Percentiles rank a stretch among this genome's conserved stretches.
Evolutionary conservation across 2,888 invertebrate genomes (phyloP).

Genomic region (Habrosyne pyritoides): DNA sequence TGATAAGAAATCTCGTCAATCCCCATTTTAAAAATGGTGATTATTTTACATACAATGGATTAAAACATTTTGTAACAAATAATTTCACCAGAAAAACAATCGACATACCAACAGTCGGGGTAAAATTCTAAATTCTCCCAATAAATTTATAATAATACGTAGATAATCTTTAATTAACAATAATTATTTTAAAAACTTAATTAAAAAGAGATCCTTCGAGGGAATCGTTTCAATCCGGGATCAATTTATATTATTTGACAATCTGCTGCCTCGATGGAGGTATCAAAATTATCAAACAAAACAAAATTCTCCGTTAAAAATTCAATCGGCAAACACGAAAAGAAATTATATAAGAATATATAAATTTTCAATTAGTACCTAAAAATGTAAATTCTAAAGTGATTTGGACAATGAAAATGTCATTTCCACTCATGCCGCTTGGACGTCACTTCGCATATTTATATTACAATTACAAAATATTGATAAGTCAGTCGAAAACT

Average conservation of each 20-base stretch:
- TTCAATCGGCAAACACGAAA: conserved; percentile 32
- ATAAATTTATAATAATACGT: conserved; percentile 39
- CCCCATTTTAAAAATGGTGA: conserved; percentile 11
- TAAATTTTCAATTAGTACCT: conserved; percentile 26
- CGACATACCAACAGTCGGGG: conserved; percentile 36
- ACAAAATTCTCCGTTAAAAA: conserved; percentile 12
- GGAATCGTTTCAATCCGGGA: conserved; percentile 52
- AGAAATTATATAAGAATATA: conserved; percentile 36
- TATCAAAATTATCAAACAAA: background rate
- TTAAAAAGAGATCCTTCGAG: conserved; percentile 59
- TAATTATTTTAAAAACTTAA: conserved; percentile 58
- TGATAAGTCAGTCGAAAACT: conserved; percentile 73
- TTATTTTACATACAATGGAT: conserved; percentile 13
- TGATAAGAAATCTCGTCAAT: background rate
- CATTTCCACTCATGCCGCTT: conserved; percentile 51
- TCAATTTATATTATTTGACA: conserved; percentile 32
- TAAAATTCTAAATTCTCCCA: conserved; percentile 64
- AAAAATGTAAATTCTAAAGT: conserved; percentile 35
- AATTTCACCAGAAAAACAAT: conserved; percentile 17
- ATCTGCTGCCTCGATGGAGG: conserved; percentile 12
- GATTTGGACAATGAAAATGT: conserved; percentile 54
- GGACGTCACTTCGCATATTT: conserved; percentile 54
- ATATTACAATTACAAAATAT: conserved; percentile 48
- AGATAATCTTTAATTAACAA: conserved; percentile 47
- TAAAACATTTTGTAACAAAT: conserved; percentile 7